Percentiles rank a stretch among this genome's conserved stretches.
Evolutionary conservation across 2,113 vertebrate species (phyloP).

Genomic region (Nansenia antarctica): DNA sequence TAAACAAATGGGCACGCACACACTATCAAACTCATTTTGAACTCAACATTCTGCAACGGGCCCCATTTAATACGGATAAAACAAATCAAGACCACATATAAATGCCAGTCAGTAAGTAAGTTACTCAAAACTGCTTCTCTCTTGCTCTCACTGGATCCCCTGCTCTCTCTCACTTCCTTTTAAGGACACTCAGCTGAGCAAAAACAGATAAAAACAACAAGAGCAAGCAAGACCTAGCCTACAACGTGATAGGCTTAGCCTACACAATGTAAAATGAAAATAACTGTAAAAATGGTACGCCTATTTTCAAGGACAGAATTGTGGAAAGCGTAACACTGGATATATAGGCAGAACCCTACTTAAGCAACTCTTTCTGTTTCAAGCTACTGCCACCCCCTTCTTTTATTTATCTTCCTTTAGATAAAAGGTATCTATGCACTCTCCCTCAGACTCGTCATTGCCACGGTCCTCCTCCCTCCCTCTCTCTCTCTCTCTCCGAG

Average conservation of each 20-base stretch:
- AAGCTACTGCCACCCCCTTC: background rate
- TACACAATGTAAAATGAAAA: background rate
- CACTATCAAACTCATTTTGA: too few species aligned
- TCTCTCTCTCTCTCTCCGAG: background rate
- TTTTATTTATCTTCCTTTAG: background rate
- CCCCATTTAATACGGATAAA: too few species aligned
- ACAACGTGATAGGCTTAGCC: background rate
- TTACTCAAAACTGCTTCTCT: background rate
- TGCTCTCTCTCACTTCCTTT: background rate
- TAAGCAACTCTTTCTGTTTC: background rate
- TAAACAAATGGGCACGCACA: background rate
- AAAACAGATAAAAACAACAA: background rate
- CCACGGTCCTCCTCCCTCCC: background rate
- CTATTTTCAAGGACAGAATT: too few species aligned
- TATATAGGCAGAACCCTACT: background rate
- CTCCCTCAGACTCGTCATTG: too few species aligned
- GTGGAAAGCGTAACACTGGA: too few species aligned
- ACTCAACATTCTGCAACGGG: too few species aligned
- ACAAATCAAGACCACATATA: too few species aligned
- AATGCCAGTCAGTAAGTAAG: background rate
- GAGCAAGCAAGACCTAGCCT: background rate
- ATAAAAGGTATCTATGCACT: too few species aligned
- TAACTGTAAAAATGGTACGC: too few species aligned
- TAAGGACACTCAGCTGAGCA: background rate
- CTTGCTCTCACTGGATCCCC: background rate